Evolutionary conservation across 2,888 invertebrate genomes (phyloP).

Genomic region (Orthosia gothica): DNA sequence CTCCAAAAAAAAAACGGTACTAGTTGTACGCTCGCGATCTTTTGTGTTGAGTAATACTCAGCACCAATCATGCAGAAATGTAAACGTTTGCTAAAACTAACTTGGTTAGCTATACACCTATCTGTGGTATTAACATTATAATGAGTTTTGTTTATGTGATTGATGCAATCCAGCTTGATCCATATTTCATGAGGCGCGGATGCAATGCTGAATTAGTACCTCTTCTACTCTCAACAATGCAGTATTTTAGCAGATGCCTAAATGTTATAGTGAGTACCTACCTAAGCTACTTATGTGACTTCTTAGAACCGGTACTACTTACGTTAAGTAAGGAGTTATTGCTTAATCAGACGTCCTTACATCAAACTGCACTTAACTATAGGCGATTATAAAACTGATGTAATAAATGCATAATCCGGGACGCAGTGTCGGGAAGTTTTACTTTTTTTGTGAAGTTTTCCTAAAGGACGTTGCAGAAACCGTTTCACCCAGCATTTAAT

Average conservation of each 20-base stretch:
- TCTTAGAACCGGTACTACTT: constrained; percentile 6
- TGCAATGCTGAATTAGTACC: constrained; percentile 35
- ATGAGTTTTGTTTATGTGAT: constrained; percentile 45
- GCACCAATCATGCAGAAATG: constrained; percentile 83
- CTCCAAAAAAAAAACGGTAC: constrained; percentile 61
- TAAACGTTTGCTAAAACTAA: constrained; percentile 79
- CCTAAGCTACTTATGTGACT: constrained; percentile 4
- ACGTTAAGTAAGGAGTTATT: constrained; percentile 10
- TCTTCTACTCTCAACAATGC: not conserved
- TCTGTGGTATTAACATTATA: constrained; percentile 13
- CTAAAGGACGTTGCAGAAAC: constrained; percentile 48
- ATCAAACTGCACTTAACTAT: constrained; percentile 5
- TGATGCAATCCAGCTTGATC: constrained; percentile 62
- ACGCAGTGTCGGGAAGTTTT: constrained; percentile 46
- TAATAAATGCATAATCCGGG: constrained; percentile 36
- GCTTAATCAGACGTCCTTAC: constrained; percentile 23
- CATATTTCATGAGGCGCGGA: constrained; percentile 64
- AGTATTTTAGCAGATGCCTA: constrained; percentile 6
- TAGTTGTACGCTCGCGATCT: constrained; percentile 77
- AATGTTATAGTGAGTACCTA: not conserved
- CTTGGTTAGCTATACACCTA: constrained; percentile 53
- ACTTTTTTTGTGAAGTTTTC: constrained; percentile 45
- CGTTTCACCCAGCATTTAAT: constrained; percentile 50
- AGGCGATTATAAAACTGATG: constrained; percentile 30
- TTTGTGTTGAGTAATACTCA: constrained; percentile 78